These are phyloP conservation scores for Ganaspis sp. DNA, from an alignment of 1,140 invertebrate genomes.

Conservation along the genomic window DNA sequence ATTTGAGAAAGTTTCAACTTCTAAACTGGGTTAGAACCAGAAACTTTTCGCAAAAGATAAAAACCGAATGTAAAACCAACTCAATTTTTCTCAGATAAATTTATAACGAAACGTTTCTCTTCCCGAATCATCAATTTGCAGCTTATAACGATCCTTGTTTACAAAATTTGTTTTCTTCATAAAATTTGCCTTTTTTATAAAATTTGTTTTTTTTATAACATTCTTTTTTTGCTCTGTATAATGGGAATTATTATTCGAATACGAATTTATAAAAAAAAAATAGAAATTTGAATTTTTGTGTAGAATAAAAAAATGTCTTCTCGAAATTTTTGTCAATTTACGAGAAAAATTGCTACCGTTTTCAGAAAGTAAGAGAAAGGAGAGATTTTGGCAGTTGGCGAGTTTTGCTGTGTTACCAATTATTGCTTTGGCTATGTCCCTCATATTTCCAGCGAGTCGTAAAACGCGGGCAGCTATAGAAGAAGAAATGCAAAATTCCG, in stretches of 20 bases:
- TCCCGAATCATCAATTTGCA: neutral
- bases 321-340: too few species aligned
- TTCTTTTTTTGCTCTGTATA: too few species aligned
- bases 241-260: too few species aligned
- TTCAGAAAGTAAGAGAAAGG: neutral
- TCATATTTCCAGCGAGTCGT: constrained; percentile 39
- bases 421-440: constrained; percentile 34
- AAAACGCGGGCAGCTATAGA: constrained; percentile 40
- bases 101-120: too few species aligned
- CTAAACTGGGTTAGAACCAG: neutral
- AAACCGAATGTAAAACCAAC: neutral
- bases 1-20: neutral
- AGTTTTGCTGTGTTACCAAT: constrained; percentile 36
- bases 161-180: too few species aligned
- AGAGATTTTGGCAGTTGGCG: constrained; percentile 18
- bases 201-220: too few species aligned
- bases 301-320: too few species aligned
- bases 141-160: too few species aligned
- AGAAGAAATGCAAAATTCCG: constrained; percentile 9
- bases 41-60: neutral
- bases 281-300: too few species aligned
- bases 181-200: too few species aligned
- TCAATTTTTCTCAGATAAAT: neutral
- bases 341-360: neutral
- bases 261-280: too few species aligned